phyloP scores from a whole-genome alignment of 1,140 invertebrate genomes.

The Magallana gigas region DNA sequence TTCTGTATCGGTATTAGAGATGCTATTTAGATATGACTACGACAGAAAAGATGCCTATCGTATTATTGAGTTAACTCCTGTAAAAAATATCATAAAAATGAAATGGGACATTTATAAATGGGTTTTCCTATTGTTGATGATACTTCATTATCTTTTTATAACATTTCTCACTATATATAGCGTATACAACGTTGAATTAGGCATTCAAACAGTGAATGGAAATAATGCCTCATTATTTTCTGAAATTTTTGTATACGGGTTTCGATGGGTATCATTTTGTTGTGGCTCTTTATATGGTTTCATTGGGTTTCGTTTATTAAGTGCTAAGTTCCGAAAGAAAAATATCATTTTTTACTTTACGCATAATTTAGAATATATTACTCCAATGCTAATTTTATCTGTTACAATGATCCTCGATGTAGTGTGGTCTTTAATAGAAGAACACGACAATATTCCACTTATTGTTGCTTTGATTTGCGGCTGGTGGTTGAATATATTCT shows the following conservation, averaged over 20 bases:
- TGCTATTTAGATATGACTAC: conserved; percentile 54
- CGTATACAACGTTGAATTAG: background rate
- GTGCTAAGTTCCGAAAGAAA: conserved; percentile 41
- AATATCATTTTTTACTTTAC: conserved; percentile 23
- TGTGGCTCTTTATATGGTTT: conserved; percentile 49
- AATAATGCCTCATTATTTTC: conserved; percentile 2
- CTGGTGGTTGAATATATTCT: no score
- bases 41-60: conserved; percentile 51
- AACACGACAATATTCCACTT: no score
- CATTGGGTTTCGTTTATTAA: conserved; percentile 48
- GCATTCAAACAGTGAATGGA: background rate
- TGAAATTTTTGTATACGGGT: background rate
- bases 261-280: conserved; percentile 33
- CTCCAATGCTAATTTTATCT: no score
- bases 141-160: conserved; percentile 58
- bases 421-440: no score
- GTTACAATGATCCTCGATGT: no score
- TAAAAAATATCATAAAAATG: conserved; percentile 54
- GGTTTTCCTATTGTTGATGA: conserved; percentile 55
- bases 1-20: conserved; percentile 56
- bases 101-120: conserved; percentile 61
- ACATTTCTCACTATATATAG: conserved; percentile 54
- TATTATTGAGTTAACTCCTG: conserved; percentile 55
- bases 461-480: no score
- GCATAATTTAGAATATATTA: no score